Conservation (phyloP, 2,113 vertebrate genomes). For the Sinocyclocheilus rhinocerous region DNA sequence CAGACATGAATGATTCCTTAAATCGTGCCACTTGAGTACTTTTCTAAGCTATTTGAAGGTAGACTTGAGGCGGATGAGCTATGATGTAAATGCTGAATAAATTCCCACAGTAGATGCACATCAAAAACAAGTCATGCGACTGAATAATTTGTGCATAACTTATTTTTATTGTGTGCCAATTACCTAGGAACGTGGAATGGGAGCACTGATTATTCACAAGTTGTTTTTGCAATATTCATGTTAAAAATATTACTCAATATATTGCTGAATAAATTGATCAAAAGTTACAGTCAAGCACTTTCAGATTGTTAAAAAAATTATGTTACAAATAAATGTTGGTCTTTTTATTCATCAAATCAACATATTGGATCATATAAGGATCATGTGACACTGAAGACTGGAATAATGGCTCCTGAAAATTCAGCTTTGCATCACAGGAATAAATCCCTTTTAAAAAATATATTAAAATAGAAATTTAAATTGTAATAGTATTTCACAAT, state of each 20-base stretch:
- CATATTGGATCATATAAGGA: not conserved
- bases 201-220: not conserved
- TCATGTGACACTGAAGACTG: not conserved
- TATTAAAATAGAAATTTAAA: not conserved
- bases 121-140: not conserved
- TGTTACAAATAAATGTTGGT: too few species aligned
- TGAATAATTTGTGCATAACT: not conserved
- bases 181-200: not conserved
- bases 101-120: not conserved
- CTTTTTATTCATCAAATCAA: not conserved
- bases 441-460: not conserved
- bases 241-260: too few species aligned
- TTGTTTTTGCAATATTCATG: not conserved
- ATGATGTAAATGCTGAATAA: not conserved
- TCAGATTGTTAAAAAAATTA: not conserved
- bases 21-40: not conserved
- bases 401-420: not conserved
- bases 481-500: not conserved
- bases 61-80: not conserved
- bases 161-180: not conserved
- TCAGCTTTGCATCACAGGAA: not conserved
- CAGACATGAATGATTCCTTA: not conserved
- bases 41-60: not conserved
- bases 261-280: not conserved
- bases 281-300: not conserved